Base-by-base conservation (phyloP, 2,888 invertebrate genomes). In the Drosophila diplacantha region DNA sequence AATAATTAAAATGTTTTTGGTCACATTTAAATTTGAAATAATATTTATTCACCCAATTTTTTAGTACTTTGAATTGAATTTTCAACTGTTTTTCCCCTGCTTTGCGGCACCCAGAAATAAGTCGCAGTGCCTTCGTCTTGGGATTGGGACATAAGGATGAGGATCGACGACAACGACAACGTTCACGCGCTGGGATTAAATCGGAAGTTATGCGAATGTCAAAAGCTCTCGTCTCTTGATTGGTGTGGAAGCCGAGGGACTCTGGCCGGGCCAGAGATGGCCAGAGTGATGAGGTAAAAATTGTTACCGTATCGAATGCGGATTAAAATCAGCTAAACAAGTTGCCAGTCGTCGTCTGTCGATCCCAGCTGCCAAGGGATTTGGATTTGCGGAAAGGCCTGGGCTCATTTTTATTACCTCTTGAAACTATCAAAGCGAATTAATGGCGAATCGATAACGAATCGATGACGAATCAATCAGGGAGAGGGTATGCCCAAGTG, bases 301-400 rank as follows among this genome's bases (percentile, higher is more conserved):
- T 83, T 84, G 83, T 85, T 85, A 82, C 84, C 84, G 83, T 85
- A 85, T 84, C 84, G 84, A 85, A 84, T 85, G 83, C 74, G 84
- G 84, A 84, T 84, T 84, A 85, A 84, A 84, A 85, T 85, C 85
- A 85, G 75, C 79, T 74, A 74, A 76, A 78, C 80, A 82, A 80
- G 75, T 74, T 72, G 73, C 62, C 74, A 71, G 71, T 52, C 62
- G 71, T 60, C 24, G 49, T 32, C 65, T 52, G 57, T 53, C 51
- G 66, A 62, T 61, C 60, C 16, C 16, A 16, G 9, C 50, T 22
- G n/a, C 50, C 12, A 9, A 16, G 11, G 47, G 31, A 18, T 18
- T 12, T 24, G 24, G 12, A n/a, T 34, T 16, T n/a, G 7, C 8
- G 8, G 7, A 22, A 22, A 9, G 24, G 3, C n/a, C n/a, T 41